Evolutionary conservation across 2,797 vertebrate genomes (phyloP).

Genomic region (Typhlichthys subterraneus): DNA sequence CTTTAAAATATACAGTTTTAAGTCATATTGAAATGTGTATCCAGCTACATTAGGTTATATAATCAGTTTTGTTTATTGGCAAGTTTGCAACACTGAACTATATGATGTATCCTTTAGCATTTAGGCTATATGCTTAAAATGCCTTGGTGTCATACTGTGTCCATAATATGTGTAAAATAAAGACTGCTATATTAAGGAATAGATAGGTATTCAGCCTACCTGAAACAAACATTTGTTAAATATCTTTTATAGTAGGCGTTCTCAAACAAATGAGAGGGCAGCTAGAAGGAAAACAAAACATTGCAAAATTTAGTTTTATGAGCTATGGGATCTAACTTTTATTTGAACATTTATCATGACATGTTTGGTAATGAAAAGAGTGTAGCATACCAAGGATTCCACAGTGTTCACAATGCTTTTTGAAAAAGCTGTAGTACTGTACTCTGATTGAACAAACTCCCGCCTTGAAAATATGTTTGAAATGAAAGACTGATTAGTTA

Average conservation of each 20-base stretch:
- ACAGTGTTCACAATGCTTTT: slow-evolving; percentile 56
- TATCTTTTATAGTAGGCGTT: slow-evolving; percentile 76
- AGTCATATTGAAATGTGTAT: too few relatives aligned
- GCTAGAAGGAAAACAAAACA: slow-evolving; percentile 57
- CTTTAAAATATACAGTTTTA: too few relatives aligned
- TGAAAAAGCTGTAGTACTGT: slow-evolving; percentile 49
- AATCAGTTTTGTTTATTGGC: neutral
- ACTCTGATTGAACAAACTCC: slow-evolving; percentile 64
- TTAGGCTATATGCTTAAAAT: too few relatives aligned
- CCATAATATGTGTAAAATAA: too few relatives aligned
- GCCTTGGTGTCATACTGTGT: neutral
- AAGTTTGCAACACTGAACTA: neutral
- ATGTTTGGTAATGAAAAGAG: too few relatives aligned
- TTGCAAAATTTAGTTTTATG: slow-evolving; percentile 10
- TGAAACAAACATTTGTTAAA: slow-evolving; percentile 74
- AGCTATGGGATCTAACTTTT: too few relatives aligned
- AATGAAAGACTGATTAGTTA: neutral
- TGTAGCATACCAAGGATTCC: slow-evolving; percentile 54
- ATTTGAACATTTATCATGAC: too few relatives aligned
- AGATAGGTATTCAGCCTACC: slow-evolving; percentile 56
- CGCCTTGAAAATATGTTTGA: slow-evolving; percentile 29
- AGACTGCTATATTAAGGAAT: neutral
- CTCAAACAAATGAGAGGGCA: slow-evolving; percentile 63
- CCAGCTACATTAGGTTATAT: neutral
- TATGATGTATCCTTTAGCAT: neutral